Conservation (phyloP, 1,140 invertebrate species). For the Macrobrachium rosenbergii region DNA sequence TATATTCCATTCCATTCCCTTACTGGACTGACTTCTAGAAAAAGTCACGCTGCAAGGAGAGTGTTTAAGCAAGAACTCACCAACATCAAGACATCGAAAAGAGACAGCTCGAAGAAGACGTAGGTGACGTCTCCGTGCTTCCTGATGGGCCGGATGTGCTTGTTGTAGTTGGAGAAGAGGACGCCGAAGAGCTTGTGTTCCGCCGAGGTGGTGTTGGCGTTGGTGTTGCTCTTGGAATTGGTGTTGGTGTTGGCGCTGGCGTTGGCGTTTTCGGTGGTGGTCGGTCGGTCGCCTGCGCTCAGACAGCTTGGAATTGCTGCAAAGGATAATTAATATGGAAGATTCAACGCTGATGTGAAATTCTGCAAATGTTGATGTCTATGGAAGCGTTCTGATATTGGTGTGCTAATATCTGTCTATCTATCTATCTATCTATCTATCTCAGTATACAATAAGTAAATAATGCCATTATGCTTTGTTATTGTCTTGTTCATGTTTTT, state of each 20-base stretch:
- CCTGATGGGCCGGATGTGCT: slow-evolving; percentile 51
- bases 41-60: no score
- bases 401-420: neutral
- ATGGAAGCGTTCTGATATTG: neutral
- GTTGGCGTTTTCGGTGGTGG: neutral
- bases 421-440: slow-evolving; percentile 4
- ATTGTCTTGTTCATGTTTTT: no score
- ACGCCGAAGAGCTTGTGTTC: slow-evolving; percentile 56
- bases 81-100: slow-evolving; percentile 62
- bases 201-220: neutral
- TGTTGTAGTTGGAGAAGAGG: slow-evolving; percentile 61
- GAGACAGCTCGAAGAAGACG: slow-evolving; percentile 57
- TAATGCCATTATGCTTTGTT: no score
- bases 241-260: neutral
- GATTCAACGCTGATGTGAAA: neutral
- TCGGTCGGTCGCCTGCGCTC: neutral
- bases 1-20: no score
- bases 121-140: slow-evolving; percentile 50
- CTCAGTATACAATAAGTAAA: no score
- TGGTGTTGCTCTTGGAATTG: no score
- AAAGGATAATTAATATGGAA: no score
- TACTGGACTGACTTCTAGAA: no score
- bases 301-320: no score
- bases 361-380: neutral
- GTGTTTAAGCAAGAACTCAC: slow-evolving; percentile 37